Percentiles rank a stretch among this genome's conserved stretches.
Evolutionary conservation across 2,113 vertebrate genomes (phyloP).

Genomic region (Chaetorhynchus papuensis): DNA sequence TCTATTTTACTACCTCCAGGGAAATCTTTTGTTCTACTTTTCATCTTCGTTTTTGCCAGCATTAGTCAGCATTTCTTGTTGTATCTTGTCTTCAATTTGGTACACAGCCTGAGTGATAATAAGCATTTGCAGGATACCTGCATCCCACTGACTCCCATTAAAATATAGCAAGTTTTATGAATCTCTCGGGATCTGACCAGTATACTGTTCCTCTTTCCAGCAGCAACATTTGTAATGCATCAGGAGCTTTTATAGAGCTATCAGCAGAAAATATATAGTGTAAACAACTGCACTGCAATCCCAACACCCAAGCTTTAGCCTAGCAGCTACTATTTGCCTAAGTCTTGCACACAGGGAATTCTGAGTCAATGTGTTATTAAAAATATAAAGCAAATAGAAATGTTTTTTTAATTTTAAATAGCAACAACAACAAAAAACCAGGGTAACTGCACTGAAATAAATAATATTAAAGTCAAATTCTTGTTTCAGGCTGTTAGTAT

Average conservation of each 20-base stretch:
- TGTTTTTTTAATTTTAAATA: neutral
- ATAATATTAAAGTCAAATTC: neutral
- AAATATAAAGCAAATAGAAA: neutral
- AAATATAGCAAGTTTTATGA: neutral
- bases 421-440: too few relatives aligned
- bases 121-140: neutral
- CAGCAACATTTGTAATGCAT: neutral
- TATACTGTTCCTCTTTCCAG: neutral
- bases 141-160: neutral
- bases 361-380: neutral
- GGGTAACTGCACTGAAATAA: neutral
- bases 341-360: neutral
- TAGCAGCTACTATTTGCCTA: neutral
- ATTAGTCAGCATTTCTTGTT: slow-evolving; percentile 11
- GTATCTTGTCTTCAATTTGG: neutral
- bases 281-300: neutral
- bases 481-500: neutral
- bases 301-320: neutral
- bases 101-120: neutral
- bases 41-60: neutral
- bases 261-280: neutral
- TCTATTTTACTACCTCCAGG: neutral
- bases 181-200: neutral
- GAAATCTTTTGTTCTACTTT: neutral
- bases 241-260: neutral